Conservation (phyloP, 2,797 vertebrate species). For the Avahi laniger region DNA sequence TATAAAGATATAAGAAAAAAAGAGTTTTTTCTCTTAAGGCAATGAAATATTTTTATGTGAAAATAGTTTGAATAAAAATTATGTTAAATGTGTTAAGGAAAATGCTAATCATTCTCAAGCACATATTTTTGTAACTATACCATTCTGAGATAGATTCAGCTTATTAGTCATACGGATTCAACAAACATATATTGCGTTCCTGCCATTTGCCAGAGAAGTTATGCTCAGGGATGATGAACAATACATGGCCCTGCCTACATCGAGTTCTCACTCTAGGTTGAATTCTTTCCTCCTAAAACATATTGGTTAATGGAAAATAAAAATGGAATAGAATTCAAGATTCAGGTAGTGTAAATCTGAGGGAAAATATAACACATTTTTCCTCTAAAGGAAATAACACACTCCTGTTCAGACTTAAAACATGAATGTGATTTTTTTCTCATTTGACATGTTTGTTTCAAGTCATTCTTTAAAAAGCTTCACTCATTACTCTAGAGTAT, state of each 20-base stretch:
- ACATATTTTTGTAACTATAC: slow-evolving; percentile 40
- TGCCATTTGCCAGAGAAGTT: neutral
- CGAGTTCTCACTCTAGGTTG: neutral
- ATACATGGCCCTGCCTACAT: neutral
- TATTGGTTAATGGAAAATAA: neutral
- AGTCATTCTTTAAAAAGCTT: slow-evolving; percentile 7
- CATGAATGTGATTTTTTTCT: neutral
- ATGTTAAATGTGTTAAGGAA: slow-evolving; percentile 63
- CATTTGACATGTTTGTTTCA: neutral
- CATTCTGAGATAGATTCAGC: neutral
- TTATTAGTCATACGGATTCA: neutral
- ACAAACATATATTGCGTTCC: neutral
- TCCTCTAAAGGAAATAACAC: neutral
- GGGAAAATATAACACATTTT: neutral
- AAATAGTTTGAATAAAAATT: slow-evolving; percentile 70
- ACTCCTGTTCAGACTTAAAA: slow-evolving; percentile 11
- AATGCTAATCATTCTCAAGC: slow-evolving; percentile 40
- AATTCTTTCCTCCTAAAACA: neutral
- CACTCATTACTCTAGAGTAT: neutral
- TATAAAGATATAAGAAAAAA: slow-evolving; percentile 76
- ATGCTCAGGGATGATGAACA: neutral
- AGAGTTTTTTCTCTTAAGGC: slow-evolving; percentile 50
- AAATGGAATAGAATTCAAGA: neutral
- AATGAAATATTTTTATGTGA: slow-evolving; percentile 58
- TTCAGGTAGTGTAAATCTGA: neutral